These are phyloP conservation scores for Gallinago undulata DNA, from an alignment of 2,113 vertebrate genomes.

Conservation along the genomic window DNA sequence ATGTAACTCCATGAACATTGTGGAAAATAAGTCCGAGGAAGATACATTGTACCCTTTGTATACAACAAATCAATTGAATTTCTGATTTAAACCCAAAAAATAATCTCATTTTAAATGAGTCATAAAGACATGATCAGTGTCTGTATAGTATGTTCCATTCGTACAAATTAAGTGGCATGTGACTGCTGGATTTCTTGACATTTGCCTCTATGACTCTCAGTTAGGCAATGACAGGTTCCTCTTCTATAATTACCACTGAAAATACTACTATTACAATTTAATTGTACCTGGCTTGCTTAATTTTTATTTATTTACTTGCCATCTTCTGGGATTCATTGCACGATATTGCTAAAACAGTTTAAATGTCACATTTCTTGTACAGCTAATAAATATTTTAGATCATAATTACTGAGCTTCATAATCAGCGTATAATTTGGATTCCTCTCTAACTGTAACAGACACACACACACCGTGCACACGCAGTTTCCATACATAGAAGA, in stretches of 20 bases:
- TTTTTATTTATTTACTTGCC: background rate
- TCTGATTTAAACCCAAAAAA: background rate
- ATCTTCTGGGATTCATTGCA: background rate
- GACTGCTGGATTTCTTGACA: conserved; percentile 45
- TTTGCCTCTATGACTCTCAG: conserved; percentile 3
- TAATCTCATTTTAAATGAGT: conserved; percentile 44
- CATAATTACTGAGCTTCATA: background rate
- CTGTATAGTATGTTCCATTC: conserved; percentile 44
- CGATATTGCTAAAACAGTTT: background rate
- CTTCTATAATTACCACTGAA: conserved; percentile 2
- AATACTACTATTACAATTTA: background rate
- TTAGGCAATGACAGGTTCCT: background rate
- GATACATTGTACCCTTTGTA: background rate
- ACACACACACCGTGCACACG: background rate
- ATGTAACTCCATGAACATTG: background rate
- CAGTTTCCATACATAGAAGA: background rate
- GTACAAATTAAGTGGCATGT: conserved; percentile 28
- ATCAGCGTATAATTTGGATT: background rate
- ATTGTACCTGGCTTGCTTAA: background rate
- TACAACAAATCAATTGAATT: background rate
- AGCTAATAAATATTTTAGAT: background rate
- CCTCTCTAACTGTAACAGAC: background rate
- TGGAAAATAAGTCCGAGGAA: background rate
- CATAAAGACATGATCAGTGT: conserved; percentile 44
- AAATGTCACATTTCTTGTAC: background rate